Evolutionary conservation across 2,797 vertebrate species (phyloP).

Genomic region (Oceanodroma leucorhoa): DNA sequence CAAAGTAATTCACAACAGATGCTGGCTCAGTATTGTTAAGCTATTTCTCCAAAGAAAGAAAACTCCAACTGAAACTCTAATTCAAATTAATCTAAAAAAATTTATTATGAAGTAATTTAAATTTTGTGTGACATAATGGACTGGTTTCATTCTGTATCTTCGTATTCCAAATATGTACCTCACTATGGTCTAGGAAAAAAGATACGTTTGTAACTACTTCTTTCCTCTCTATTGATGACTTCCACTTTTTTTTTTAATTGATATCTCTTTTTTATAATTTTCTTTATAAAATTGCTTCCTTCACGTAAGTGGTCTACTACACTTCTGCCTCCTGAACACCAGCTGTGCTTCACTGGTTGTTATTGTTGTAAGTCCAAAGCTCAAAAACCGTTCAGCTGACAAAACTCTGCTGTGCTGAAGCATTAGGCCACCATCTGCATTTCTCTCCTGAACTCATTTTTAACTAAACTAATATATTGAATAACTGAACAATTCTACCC

Average conservation of each 20-base stretch:
- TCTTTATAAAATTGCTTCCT: background rate
- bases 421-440: slow-evolving; percentile 32
- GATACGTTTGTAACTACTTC: background rate
- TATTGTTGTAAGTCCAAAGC: slow-evolving; percentile 30
- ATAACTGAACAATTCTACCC: slow-evolving; percentile 28
- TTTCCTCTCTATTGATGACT: background rate
- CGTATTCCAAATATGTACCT: background rate
- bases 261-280: background rate
- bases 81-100: background rate
- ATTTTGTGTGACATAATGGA: background rate
- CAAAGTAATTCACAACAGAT: background rate
- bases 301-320: background rate
- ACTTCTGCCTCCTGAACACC: slow-evolving; percentile 23
- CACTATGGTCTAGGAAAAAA: background rate
- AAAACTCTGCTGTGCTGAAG: slow-evolving; percentile 9
- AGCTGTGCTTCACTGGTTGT: slow-evolving; percentile 7
- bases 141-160: background rate
- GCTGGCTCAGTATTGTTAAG: background rate
- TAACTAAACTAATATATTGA: slow-evolving; percentile 30
- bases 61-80: background rate
- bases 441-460: slow-evolving; percentile 28
- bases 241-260: background rate
- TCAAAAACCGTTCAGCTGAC: background rate
- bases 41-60: background rate
- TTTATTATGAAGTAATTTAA: background rate